Evolutionary conservation across 2,888 invertebrate species (phyloP), one percentile per base, ranked within the genome.

Genomic region (Aricia artaxerxes): DNA sequence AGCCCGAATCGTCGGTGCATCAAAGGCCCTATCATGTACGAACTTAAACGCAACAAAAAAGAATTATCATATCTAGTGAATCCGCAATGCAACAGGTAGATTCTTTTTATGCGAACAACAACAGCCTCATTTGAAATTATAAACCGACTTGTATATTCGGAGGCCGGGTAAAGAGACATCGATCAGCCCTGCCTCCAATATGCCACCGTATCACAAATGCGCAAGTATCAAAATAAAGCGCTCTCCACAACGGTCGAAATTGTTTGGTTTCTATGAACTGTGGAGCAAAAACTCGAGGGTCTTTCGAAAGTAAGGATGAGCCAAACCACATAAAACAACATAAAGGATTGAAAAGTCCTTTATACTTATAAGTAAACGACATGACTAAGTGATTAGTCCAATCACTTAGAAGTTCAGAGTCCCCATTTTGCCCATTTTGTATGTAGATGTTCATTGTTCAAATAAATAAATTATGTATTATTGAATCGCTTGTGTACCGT

Each of bases 121-220:
- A 90, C 91, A 91, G 81, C 88, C 85, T 83, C 87, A 92, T 93
- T 92, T 92, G 89, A 91, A 94, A 93, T 92, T 92, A 89, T 91
- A 91, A 93, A 91, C 89, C 86, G 85, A 84, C 87, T 87, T 90
- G 89, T 89, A 88, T 90, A 92, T 91, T 91, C 88, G 90, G 86
- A 88, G 88, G 90, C 89, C 88, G 90, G 90, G 84, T 84, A 87
- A 88, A 87, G 87, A 94, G 92, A 88, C 91, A 89, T 92, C 92
- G 92, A 91, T 88, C 92, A 90, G 85, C 78, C 75, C 76, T 78
- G 73, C 78, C 49, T 73, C 9, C 77, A 69, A 80, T 80, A 76
- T 40, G 49, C 31, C n/a, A 78, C 79, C 79, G 83, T 81, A 81
- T 57, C 1, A 0, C 1, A 11, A 61, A 7, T 4, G 0, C 0